Base-by-base conservation (phyloP, 2,113 vertebrate genomes). In the Sciurus niger region DNA sequence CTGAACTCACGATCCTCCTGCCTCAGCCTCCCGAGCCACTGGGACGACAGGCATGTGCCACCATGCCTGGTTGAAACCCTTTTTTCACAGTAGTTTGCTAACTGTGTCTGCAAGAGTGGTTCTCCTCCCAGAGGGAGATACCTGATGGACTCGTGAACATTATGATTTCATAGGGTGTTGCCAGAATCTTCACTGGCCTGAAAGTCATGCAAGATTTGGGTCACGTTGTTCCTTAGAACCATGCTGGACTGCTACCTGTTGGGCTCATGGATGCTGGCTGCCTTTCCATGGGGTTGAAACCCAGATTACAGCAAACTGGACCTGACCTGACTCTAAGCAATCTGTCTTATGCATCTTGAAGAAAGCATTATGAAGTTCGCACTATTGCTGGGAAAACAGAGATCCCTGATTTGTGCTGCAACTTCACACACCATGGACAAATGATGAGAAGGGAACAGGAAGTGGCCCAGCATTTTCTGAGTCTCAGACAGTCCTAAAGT, bases 11-110 rank as follows among this genome's bases (percentile, higher is more conserved):
- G 7, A 58, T 22, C 55, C 55, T 8, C 55, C 55, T 58, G 55
- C 55, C 55, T 58, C 55, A 58, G 55, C 55, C 55, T 22, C 55
- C 6, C 1, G 0, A 58, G 18, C 18, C 2, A 1, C 55, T 22
- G 55, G 55, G 55, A 58, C 22, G 55, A 58, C 20, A 58, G 20
- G 20, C 5, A 7, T 58, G 20, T 6, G 18, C 55, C 55, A 58
- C 55, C 1, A 6, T 6, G 18, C 55, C 55, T 20, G 55, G 55
- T 18, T 22, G 55, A 20, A 87, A 91, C 65, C 60, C 90, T 88
- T 87, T 95, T 95, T 96, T 85, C 93, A 96, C 60, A 93, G 84
- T 63, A 10, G 37, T 94, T 77, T 90, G 93, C 77, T 94, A 88
- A 95, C 70, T n/a, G 37, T 53, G 76, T 93, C 55, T 0, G 51